These are phyloP conservation scores for Octomys mimax DNA, from an alignment of 2,797 vertebrate species.

Conservation along the genomic window DNA sequence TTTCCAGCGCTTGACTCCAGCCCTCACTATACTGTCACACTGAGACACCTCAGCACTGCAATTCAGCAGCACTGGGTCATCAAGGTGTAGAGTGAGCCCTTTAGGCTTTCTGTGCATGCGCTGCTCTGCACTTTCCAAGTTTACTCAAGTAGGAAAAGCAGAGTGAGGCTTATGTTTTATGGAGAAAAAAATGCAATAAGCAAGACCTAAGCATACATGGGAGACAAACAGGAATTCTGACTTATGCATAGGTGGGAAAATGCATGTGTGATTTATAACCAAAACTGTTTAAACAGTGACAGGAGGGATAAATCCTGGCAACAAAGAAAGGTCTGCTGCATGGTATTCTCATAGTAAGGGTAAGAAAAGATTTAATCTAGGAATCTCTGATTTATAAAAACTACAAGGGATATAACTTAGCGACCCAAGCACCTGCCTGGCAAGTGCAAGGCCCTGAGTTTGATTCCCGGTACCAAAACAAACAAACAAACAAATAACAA, in stretches of 20 bases:
- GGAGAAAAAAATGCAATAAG: conserved; percentile 25
- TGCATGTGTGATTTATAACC: not conserved
- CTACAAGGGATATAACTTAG: too few species aligned
- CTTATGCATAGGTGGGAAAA: not conserved
- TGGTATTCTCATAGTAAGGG: not conserved
- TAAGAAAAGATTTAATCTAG: not conserved
- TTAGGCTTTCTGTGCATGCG: not conserved
- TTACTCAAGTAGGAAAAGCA: not conserved
- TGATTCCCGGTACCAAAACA: too few species aligned
- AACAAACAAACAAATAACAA: too few species aligned
- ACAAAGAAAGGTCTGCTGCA: not conserved
- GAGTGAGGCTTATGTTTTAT: not conserved
- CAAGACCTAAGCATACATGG: not conserved
- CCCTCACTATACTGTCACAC: not conserved
- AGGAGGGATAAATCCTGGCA: not conserved
- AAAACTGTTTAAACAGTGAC: not conserved
- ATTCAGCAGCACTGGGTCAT: not conserved
- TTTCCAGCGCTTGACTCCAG: too few species aligned
- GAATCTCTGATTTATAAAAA: not conserved
- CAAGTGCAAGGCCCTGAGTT: too few species aligned
- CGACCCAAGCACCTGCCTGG: too few species aligned
- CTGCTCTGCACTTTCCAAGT: not conserved
- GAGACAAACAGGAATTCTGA: not conserved
- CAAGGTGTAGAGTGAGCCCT: not conserved
- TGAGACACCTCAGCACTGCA: not conserved